phyloP scores from a whole-genome alignment of 2,888 invertebrate genomes.

The Patella caerulea region DNA sequence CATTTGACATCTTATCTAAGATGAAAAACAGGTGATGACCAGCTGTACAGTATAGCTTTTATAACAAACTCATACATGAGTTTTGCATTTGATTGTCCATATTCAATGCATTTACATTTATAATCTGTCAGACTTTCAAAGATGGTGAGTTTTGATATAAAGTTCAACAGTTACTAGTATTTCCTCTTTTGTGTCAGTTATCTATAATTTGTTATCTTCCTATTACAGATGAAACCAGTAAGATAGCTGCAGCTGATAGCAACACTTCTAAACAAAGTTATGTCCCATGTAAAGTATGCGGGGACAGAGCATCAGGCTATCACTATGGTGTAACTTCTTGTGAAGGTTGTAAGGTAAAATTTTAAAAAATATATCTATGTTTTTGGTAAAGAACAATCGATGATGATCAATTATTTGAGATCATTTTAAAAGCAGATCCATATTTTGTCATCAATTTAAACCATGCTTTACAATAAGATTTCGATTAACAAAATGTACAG shows the following conservation, averaged over 20 bases:
- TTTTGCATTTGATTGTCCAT: no score
- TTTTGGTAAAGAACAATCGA: not conserved
- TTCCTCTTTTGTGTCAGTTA: no score
- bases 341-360: slow-evolving; percentile 94
- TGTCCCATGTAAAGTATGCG: slow-evolving; percentile 96
- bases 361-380: not conserved
- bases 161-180: no score
- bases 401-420: not conserved
- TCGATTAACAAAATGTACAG: not conserved
- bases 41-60: no score
- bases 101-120: no score
- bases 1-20: no score
- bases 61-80: no score
- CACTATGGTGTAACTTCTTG: slow-evolving; percentile 99
- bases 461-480: not conserved
- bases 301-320: slow-evolving; percentile 95
- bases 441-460: not conserved
- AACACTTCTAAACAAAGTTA: slow-evolving; percentile 88
- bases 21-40: no score
- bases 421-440: not conserved
- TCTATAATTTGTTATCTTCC: not conserved
- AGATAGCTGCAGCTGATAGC: slow-evolving; percentile 79
- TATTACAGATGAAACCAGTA: slow-evolving; percentile 53
- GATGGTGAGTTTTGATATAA: no score
- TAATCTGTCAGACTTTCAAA: no score